Evolutionary conservation across 2,113 vertebrate genomes (phyloP).

Genomic region (Hippocampus guttulatus): DNA sequence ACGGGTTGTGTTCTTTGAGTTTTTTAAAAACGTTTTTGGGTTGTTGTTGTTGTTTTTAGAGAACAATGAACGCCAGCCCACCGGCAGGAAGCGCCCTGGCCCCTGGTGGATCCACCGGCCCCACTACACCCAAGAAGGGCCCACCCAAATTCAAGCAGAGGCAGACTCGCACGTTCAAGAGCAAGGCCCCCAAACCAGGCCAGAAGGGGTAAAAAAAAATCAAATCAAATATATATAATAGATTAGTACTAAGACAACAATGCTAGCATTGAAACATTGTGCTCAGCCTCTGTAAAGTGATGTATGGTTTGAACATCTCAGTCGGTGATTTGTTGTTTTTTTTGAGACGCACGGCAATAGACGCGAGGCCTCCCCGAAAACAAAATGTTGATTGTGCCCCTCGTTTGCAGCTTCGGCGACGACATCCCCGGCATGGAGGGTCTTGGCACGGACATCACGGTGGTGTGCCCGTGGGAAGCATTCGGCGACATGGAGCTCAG

Average conservation of each 20-base stretch:
- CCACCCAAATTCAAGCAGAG: constrained; percentile 98
- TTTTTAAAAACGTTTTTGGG: neutral
- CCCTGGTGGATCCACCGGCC: constrained; percentile 55
- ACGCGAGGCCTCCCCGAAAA: too few species aligned
- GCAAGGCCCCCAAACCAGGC: constrained; percentile 96
- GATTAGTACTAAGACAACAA: too few species aligned
- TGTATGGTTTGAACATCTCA: too few species aligned
- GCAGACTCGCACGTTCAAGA: constrained; percentile 94
- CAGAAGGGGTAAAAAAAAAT: constrained; percentile 81
- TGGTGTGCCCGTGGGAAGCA: constrained; percentile 98
- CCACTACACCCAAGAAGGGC: constrained; percentile 89
- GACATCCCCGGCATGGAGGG: constrained; percentile 98
- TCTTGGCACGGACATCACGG: constrained; percentile 90
- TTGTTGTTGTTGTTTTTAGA: neutral
- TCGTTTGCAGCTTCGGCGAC: constrained; percentile 82
- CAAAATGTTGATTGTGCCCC: neutral
- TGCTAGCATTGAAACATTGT: too few species aligned
- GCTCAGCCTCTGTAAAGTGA: too few species aligned
- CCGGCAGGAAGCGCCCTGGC: constrained; percentile 76
- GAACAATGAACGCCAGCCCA: constrained; percentile 70
- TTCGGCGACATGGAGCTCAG: constrained; percentile 97
- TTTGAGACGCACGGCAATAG: too few species aligned
- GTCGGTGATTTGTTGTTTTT: too few species aligned
- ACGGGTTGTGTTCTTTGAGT: neutral
- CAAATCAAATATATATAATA: neutral